phyloP scores from a whole-genome alignment of 2,888 invertebrate genomes.

The Serrognathus titanus region DNA sequence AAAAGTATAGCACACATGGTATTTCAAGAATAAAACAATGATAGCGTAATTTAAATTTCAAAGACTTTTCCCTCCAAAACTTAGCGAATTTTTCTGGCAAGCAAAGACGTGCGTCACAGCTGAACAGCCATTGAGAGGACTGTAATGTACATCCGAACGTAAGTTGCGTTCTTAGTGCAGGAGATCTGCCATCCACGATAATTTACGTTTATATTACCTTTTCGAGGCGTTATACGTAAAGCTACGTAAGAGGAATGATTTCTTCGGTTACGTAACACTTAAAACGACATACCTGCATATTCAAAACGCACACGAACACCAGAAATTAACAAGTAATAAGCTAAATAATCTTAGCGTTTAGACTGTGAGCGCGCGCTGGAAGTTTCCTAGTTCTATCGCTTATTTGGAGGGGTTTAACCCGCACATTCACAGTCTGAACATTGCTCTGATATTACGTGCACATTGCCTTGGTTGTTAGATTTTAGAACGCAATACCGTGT shows the following conservation, averaged over 20 bases:
- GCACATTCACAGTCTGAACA: constrained; percentile 43
- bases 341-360: constrained; percentile 25
- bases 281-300: no score
- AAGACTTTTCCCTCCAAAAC: constrained; percentile 48
- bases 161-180: constrained; percentile 18
- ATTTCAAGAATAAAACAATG: not conserved
- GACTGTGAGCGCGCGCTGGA: constrained; percentile 34
- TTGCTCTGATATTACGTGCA: constrained; percentile 44
- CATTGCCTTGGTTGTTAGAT: constrained; percentile 39
- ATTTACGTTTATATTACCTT: constrained; percentile 11
- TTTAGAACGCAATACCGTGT: constrained; percentile 13
- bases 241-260: constrained; percentile 1
- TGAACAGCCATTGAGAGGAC: constrained; percentile 22
- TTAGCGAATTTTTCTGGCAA: constrained; percentile 18
- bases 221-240: not conserved
- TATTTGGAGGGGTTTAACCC: constrained; percentile 34
- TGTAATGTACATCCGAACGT: constrained; percentile 18
- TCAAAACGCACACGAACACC: not conserved
- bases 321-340: not conserved
- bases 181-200: constrained; percentile 17
- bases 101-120: constrained; percentile 25
- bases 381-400: constrained; percentile 9
- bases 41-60: not conserved
- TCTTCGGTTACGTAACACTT: not conserved
- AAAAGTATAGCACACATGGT: constrained; percentile 23